phyloP scores from a whole-genome alignment of 1,140 invertebrate species.

The Octopus bimaculoides region DNA sequence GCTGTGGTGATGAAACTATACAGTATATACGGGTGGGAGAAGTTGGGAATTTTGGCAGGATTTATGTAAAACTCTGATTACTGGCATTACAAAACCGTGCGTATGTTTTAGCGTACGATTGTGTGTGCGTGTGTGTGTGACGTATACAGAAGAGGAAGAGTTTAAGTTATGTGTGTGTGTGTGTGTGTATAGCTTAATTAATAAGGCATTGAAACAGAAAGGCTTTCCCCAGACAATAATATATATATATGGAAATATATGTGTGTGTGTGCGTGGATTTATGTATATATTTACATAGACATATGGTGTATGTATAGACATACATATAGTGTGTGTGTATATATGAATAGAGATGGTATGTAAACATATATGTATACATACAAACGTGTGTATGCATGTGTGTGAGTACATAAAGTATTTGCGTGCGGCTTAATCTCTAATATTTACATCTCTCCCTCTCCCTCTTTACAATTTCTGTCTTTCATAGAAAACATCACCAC shows the following conservation, averaged over 20 bases:
- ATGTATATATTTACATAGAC: conserved; percentile 39
- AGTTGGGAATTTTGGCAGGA: too few relatives aligned
- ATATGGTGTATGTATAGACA: too few relatives aligned
- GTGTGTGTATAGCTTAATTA: too few relatives aligned
- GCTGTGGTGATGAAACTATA: too few relatives aligned
- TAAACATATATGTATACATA: background rate
- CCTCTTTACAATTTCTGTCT: background rate
- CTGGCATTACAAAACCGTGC: background rate
- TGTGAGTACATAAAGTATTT: background rate
- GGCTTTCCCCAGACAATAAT: background rate
- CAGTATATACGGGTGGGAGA: background rate
- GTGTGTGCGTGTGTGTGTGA: background rate
- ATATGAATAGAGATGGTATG: conserved; percentile 23
- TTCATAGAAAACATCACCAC: background rate
- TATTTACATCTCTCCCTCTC: background rate
- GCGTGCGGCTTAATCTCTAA: background rate
- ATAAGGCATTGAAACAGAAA: too few relatives aligned
- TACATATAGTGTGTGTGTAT: background rate
- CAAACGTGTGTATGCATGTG: background rate
- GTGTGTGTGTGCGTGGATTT: conserved; percentile 39
- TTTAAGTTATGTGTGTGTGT: background rate
- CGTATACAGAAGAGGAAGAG: background rate
- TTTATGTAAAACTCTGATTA: too few relatives aligned
- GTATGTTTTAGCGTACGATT: background rate
- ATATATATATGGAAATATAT: conserved; percentile 34